These are phyloP conservation scores for Cynodonichthys magdalenae DNA, from an alignment of 2,797 vertebrate genomes.

Conservation along the genomic window DNA sequence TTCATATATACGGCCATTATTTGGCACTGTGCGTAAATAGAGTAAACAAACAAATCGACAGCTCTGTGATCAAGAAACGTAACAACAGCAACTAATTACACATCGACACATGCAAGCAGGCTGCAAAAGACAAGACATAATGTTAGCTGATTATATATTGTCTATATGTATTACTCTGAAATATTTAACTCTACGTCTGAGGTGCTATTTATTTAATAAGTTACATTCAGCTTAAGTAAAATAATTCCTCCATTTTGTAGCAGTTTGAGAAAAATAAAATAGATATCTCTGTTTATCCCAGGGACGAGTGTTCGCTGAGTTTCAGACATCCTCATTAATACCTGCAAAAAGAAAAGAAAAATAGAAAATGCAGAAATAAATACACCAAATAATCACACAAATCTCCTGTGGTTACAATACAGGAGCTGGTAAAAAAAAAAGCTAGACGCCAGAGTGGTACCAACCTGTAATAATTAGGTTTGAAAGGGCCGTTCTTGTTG, in stretches of 20 bases:
- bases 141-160: constrained; percentile 65
- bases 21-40: constrained; percentile 70
- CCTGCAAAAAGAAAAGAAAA: constrained; percentile 58
- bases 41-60: constrained; percentile 63
- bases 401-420: neutral
- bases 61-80: constrained; percentile 44
- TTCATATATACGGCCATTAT: constrained; percentile 54
- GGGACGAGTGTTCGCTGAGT: constrained; percentile 54
- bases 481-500: constrained; percentile 98
- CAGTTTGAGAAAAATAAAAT: constrained; percentile 79
- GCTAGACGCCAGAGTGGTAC: neutral
- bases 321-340: constrained; percentile 72
- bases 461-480: constrained; percentile 98
- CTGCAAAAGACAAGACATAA: constrained; percentile 59
- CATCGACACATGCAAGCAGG: constrained; percentile 70
- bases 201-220: constrained; percentile 72
- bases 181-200: constrained; percentile 58
- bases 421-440: neutral
- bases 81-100: constrained; percentile 59
- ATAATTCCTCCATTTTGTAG: constrained; percentile 78
- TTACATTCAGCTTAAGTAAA: constrained; percentile 81
- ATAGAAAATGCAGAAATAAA: constrained; percentile 20
- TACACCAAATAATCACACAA: neutral
- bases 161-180: constrained; percentile 35
- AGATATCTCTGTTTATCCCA: constrained; percentile 77